Evolutionary conservation across 2,888 invertebrate genomes (phyloP).

Genomic region (Plebejus melissa): DNA sequence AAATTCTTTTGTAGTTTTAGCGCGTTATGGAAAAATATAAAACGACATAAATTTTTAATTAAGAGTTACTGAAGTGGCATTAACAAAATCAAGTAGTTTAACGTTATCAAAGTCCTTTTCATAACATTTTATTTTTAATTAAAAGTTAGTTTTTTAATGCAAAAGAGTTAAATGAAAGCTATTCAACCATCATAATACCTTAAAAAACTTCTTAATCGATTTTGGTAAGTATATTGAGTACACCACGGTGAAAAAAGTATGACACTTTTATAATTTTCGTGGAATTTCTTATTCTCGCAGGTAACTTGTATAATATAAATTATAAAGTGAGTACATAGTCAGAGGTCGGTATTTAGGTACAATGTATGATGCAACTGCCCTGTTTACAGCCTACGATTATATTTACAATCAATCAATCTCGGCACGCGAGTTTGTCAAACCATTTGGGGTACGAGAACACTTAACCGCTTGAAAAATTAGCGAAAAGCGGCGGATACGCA

Average conservation of each 20-base stretch:
- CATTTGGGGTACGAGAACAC: slow-evolving; percentile 37
- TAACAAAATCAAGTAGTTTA: neutral
- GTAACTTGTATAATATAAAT: neutral
- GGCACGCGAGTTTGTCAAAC: slow-evolving; percentile 35
- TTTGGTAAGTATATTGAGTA: too few species aligned
- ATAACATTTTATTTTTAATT: too few species aligned
- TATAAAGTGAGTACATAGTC: neutral
- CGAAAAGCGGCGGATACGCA: slow-evolving; percentile 50
- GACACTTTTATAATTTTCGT: too few species aligned
- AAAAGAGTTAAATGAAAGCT: too few species aligned
- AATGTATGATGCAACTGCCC: neutral
- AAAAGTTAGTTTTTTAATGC: too few species aligned
- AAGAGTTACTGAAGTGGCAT: neutral
- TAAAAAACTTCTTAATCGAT: too few species aligned
- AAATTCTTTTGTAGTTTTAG: neutral
- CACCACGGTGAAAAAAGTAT: too few species aligned
- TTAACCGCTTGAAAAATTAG: slow-evolving; percentile 47
- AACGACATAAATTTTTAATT: neutral
- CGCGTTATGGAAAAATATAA: neutral
- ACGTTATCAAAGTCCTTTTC: too few species aligned
- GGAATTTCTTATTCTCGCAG: neutral
- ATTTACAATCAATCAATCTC: slow-evolving; percentile 24
- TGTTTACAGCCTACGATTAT: neutral
- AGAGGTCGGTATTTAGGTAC: neutral
- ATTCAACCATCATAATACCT: too few species aligned